Evolutionary conservation across 2,888 invertebrate species (phyloP), one percentile per base, ranked within the genome.

Genomic region (Acrocyrtus sp.): DNA sequence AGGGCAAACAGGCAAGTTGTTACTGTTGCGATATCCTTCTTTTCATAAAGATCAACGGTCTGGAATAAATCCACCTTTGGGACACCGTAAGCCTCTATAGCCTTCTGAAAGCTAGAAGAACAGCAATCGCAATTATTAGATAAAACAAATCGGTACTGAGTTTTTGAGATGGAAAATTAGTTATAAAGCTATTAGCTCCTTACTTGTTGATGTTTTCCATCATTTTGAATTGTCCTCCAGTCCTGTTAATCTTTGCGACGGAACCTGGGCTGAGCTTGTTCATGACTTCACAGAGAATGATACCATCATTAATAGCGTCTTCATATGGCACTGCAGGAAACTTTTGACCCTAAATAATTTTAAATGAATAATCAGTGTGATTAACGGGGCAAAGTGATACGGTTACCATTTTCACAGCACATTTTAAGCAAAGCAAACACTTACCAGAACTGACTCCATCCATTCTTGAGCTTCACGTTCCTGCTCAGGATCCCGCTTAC

Each of bases 171-270:
- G n/a, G n/a, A n/a, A n/a, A n/a, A n/a, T n/a, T n/a, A n/a, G n/a
- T n/a, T n/a, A n/a, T n/a, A n/a, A n/a, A n/a, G n/a, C n/a, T n/a
- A n/a, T n/a, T n/a, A n/a, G n/a, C n/a, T n/a, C 86, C 90, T 89
- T 85, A 97, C 92, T 91, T 88, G 87, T 94, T 95, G 85, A 98
- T 95, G 89, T 99, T 99, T 86, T 99, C 98, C 98, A 99, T 99
- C 91, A 98, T 92, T 85, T 98, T 98, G 91, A 99, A 99, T 84
- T 97, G 96, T 84, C 97, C 96, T 81, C 97, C 96, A 54, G 91
- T 90, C 81, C 91, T 90, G 89, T 98, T 97, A 87, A 98, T 91
- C 86, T 97, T 98, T 83, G 90, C 84, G 75, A 98, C 87, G 78
- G 93, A 87, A 82, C 96, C 96, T 54, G 98, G 98, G 80, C 90